These are phyloP conservation scores for Nesidiocoris tenuis DNA, from an alignment of 2,888 invertebrate genomes.

Conservation along the genomic window DNA sequence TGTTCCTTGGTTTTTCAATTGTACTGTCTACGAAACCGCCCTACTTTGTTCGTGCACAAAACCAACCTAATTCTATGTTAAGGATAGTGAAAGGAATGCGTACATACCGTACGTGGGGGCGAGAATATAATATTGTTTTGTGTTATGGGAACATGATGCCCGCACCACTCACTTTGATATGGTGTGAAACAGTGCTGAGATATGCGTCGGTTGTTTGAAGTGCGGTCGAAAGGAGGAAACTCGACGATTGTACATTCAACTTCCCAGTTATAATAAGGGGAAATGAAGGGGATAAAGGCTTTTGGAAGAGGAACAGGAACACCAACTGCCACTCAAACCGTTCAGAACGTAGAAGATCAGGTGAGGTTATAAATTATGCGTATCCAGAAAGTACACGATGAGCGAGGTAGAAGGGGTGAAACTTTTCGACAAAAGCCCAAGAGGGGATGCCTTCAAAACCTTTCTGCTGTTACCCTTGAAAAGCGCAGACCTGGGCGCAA, in stretches of 20 bases:
- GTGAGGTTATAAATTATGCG: neutral
- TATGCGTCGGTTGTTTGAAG: neutral
- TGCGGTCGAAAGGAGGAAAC: neutral
- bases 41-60: no score
- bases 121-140: neutral
- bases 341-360: neutral
- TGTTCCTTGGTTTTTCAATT: no score
- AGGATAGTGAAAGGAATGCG: no score
- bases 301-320: neutral
- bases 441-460: neutral
- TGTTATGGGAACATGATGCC: neutral
- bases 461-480: neutral
- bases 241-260: neutral
- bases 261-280: neutral
- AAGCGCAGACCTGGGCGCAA: neutral
- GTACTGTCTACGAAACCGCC: no score
- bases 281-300: neutral
- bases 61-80: no score
- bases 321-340: neutral
- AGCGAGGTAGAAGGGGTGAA: neutral
- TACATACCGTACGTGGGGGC: neutral
- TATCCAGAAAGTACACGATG: neutral
- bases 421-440: neutral
- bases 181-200: neutral
- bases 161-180: neutral